Percentiles rank a stretch among this genome's conserved stretches.
These are phyloP conservation scores for Sapayoa aenigma DNA, from an alignment of 2,113 vertebrate genomes.

Conservation along the genomic window DNA sequence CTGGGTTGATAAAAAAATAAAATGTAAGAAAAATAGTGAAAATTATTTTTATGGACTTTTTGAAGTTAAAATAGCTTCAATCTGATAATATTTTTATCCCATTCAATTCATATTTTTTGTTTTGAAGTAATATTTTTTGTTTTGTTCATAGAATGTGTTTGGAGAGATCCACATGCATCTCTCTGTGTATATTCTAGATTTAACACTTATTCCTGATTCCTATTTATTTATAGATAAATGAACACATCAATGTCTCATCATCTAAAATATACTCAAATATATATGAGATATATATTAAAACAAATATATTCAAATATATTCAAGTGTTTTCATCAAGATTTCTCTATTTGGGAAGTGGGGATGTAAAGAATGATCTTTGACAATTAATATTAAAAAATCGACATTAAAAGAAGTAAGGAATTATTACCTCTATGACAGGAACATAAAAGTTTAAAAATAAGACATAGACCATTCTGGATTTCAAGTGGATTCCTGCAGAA, in stretches of 20 bases:
- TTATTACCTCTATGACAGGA: not conserved
- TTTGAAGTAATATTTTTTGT: not conserved
- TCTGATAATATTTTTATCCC: not conserved
- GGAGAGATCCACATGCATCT: not conserved
- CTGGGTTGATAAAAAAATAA: not conserved
- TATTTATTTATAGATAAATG: too few relatives aligned
- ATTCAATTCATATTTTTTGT: not conserved
- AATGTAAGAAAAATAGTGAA: not conserved
- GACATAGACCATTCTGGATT: not conserved
- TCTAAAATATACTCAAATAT: not conserved
- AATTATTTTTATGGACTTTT: not conserved
- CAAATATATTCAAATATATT: not conserved
- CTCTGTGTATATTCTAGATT: not conserved
- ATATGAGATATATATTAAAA: not conserved
- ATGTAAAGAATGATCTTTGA: not conserved
- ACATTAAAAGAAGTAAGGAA: not conserved
- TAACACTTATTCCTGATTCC: not conserved
- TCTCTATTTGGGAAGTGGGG: not conserved
- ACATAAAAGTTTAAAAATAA: not conserved
- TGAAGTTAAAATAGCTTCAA: not conserved
- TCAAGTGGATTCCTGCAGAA: not conserved
- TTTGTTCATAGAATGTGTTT: not conserved
- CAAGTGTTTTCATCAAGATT: not conserved
- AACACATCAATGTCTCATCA: not conserved
- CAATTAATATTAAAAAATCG: not conserved